Evolutionary conservation across 1,140 invertebrate species (phyloP).

Genomic region (Sminthurinus signatus): DNA sequence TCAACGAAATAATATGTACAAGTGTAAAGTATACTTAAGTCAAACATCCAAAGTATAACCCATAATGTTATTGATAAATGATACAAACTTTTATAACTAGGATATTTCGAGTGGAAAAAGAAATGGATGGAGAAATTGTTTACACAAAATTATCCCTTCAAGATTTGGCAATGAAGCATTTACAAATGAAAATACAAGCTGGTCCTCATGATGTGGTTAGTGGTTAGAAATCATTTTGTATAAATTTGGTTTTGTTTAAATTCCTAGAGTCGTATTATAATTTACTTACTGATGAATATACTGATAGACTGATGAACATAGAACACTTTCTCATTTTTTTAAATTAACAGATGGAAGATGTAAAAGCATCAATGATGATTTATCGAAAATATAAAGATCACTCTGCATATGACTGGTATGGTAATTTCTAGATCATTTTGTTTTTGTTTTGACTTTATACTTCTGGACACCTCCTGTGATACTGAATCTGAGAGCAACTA

Average conservation of each 20-base stretch:
- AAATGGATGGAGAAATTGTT: background rate
- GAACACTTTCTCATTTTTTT: too few species aligned
- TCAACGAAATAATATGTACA: too few species aligned
- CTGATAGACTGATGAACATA: background rate
- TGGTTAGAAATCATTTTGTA: background rate
- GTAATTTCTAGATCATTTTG: background rate
- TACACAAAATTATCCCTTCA: background rate
- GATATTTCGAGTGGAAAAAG: slow-evolving; percentile 4
- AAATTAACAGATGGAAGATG: background rate
- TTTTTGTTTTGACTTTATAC: too few species aligned
- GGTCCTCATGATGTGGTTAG: background rate
- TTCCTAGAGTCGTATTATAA: background rate
- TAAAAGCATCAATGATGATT: background rate
- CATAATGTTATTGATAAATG: too few species aligned
- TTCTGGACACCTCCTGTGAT: too few species aligned
- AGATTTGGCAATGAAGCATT: background rate
- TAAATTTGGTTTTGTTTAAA: too few species aligned
- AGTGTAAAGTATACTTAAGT: too few species aligned
- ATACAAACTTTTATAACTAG: background rate
- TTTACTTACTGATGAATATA: background rate
- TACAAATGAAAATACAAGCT: background rate
- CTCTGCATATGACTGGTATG: slow-evolving; percentile 1
- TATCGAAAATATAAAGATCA: slow-evolving; percentile 5
- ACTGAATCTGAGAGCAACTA: too few species aligned
- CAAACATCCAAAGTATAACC: too few species aligned